Evolutionary conservation across 1,140 invertebrate genomes (phyloP).

Genomic region (Drosophila quadrilineata): DNA sequence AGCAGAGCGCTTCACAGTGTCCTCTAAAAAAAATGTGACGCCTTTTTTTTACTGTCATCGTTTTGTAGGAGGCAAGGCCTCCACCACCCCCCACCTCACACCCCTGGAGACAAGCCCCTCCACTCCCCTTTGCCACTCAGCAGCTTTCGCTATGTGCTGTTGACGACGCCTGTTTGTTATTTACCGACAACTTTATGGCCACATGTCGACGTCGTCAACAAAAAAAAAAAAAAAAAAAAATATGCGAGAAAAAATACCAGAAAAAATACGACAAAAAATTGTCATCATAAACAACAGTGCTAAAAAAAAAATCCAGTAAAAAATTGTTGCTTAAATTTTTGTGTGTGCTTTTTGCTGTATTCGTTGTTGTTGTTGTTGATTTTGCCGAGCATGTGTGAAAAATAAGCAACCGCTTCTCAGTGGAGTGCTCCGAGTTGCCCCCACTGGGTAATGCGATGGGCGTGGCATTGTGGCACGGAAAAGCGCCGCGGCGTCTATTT

Average conservation of each 20-base stretch:
- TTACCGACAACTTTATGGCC: constrained; percentile 76
- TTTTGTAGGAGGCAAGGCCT: constrained; percentile 14
- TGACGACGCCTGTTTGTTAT: constrained; percentile 66
- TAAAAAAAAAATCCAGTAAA: constrained; percentile 21
- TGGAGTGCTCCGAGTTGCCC: constrained; percentile 12
- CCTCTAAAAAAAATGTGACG: constrained; percentile 24
- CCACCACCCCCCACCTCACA: background rate
- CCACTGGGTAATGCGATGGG: constrained; percentile 53
- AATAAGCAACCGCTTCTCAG: constrained; percentile 56
- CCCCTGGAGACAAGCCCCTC: too few species aligned
- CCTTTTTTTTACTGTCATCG: constrained; percentile 13
- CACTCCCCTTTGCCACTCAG: background rate
- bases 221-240: constrained; percentile 44
- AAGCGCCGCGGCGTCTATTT: constrained; percentile 73
- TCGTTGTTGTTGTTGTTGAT: constrained; percentile 28
- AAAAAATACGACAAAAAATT: too few species aligned
- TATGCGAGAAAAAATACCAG: too few species aligned
- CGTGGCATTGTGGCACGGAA: constrained; percentile 55
- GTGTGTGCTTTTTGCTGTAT: background rate
- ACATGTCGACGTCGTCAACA: constrained; percentile 59
- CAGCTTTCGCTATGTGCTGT: background rate
- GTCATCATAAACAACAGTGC: constrained; percentile 69
- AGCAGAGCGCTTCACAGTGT: background rate
- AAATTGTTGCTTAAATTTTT: constrained; percentile 66
- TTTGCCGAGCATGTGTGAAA: constrained; percentile 70